A percentile compares a stretch with the other conserved stretches of the same genome.
Conservation (phyloP, 2,113 vertebrate species). For the Uria aalge region DNA sequence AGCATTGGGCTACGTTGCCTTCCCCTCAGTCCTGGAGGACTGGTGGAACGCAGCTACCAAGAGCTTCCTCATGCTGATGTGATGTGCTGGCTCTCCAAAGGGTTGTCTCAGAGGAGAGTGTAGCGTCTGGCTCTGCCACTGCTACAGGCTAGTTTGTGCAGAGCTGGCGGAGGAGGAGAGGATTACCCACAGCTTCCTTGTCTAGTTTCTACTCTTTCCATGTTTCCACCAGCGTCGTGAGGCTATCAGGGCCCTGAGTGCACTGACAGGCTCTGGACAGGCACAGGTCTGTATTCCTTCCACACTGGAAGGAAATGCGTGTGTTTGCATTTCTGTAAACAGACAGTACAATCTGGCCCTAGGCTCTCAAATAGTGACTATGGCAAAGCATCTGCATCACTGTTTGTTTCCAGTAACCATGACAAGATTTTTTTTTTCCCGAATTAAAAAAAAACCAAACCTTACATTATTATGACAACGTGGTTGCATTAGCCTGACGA, state of each 20-base stretch:
- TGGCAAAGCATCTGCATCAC: not conserved
- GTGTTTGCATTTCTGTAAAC: not conserved
- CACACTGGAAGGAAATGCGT: not conserved
- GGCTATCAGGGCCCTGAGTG: not conserved
- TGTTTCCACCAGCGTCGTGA: not conserved
- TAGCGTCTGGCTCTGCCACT: not conserved
- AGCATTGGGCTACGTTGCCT: not conserved
- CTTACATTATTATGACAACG: not conserved
- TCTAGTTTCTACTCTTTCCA: not conserved
- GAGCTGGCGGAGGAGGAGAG: not conserved
- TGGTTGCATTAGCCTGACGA: not conserved
- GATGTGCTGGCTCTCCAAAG: not conserved
- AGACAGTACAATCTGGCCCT: no score
- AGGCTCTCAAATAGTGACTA: not conserved
- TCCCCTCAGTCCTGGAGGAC: not conserved
- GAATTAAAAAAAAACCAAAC: not conserved
- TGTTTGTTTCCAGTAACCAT: not conserved
- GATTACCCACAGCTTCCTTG: not conserved
- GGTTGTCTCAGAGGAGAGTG: not conserved
- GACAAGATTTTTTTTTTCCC: not conserved
- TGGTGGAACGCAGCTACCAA: not conserved
- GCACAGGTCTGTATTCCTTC: not conserved
- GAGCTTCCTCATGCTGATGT: rapidly evolving
- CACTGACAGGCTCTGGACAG: not conserved
- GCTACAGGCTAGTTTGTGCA: not conserved